Conservation (phyloP, 2,888 invertebrate genomes). For the Salpingus planirostris region DNA sequence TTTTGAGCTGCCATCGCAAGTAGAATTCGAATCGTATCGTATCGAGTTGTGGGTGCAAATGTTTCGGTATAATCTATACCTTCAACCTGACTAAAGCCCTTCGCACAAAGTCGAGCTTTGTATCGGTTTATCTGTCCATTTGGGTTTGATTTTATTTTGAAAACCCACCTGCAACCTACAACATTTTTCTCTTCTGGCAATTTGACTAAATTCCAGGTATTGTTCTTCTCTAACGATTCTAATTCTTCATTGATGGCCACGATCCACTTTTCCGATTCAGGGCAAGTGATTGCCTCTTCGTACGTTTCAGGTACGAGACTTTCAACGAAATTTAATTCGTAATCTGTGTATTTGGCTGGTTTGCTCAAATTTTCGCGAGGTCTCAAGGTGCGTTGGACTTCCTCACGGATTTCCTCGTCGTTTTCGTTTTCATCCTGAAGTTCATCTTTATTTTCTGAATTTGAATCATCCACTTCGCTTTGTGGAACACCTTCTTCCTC, state of each 20-base stretch:
- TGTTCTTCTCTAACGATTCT: constrained; percentile 15
- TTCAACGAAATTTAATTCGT: too few relatives aligned
- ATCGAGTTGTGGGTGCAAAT: constrained; percentile 16
- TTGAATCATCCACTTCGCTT: too few relatives aligned
- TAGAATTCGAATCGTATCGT: constrained; percentile 13
- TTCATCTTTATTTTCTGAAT: too few relatives aligned
- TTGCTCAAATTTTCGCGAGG: too few relatives aligned
- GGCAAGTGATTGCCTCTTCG: background rate
- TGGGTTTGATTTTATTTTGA: constrained; percentile 13
- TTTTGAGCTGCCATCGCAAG: constrained; percentile 13
- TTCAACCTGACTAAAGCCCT: constrained; percentile 7
- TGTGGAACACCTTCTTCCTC: too few relatives aligned
- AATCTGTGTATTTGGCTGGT: too few relatives aligned
- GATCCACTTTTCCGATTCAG: constrained; percentile 15
- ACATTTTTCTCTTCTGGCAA: constrained; percentile 10
- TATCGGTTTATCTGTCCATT: constrained; percentile 21
- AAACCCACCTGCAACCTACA: constrained; percentile 13
- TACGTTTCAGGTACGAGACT: background rate
- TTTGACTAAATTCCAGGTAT: constrained; percentile 17
- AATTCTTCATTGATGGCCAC: constrained; percentile 17
- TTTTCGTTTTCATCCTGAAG: too few relatives aligned
- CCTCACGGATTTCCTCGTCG: too few relatives aligned
- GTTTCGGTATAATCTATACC: constrained; percentile 20
- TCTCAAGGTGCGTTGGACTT: background rate
- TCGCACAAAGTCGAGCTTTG: constrained; percentile 2